Percentiles rank a stretch among this genome's conserved stretches.
These are phyloP conservation scores for Oreochromis aureus DNA, from an alignment of 2,113 vertebrate species.

Conservation along the genomic window DNA sequence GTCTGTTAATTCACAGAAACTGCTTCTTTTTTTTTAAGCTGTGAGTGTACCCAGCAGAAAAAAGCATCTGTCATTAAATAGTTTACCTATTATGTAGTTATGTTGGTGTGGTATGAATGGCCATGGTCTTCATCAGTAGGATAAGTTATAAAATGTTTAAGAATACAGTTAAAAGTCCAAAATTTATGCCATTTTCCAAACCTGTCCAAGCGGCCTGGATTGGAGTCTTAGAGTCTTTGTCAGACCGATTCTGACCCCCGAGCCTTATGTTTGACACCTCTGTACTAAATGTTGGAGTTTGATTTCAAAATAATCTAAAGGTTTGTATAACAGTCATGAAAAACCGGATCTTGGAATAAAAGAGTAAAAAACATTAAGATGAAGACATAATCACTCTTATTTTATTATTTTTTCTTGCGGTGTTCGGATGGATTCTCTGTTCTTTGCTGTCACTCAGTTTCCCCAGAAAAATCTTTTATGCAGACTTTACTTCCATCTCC, in stretches of 20 bases:
- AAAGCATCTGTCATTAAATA: not conserved
- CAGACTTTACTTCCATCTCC: not conserved
- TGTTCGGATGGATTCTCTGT: not conserved
- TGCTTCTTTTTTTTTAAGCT: not conserved
- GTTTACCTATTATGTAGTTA: not conserved
- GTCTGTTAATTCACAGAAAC: not conserved
- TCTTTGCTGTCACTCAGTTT: not conserved
- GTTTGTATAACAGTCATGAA: not conserved
- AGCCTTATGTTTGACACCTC: not conserved
- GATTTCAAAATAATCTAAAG: not conserved
- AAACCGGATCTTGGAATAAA: not conserved
- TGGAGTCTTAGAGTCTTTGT: not conserved
- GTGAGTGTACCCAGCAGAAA: not conserved
- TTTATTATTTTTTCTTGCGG: not conserved
- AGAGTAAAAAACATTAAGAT: not conserved
- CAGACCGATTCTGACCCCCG: rapidly evolving
- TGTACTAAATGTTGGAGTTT: not conserved
- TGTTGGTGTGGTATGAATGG: not conserved
- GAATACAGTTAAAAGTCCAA: not conserved
- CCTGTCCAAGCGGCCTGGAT: not conserved
- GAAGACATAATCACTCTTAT: not conserved
- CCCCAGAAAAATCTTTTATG: not conserved
- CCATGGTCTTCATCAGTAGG: not conserved
- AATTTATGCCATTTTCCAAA: not conserved
- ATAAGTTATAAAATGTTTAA: not conserved